Conservation (phyloP, 2,113 vertebrate genomes). For the Catharus fuscescens region DNA sequence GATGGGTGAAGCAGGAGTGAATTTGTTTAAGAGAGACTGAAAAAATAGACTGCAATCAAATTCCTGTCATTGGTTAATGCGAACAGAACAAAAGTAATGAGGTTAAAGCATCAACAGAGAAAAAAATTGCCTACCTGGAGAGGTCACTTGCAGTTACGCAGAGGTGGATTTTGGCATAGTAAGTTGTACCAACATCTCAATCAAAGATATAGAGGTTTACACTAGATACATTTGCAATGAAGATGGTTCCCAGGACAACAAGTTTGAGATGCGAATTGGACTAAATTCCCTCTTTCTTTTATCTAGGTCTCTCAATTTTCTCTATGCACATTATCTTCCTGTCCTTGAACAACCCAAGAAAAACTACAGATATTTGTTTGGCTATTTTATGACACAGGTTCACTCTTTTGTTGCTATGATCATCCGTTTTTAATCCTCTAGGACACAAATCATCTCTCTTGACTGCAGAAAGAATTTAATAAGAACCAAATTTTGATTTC, state of each 20-base stretch:
- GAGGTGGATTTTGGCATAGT: not conserved
- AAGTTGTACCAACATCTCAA: not conserved
- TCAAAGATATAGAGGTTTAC: not conserved
- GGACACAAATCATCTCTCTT: not conserved
- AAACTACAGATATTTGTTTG: not conserved
- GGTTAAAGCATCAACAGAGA: not conserved
- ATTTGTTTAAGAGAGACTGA: not conserved
- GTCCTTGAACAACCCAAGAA: not conserved
- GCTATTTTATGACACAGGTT: constrained; percentile 11
- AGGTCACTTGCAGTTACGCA: not conserved
- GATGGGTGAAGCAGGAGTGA: not conserved
- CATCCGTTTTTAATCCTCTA: not conserved
- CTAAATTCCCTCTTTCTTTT: not conserved
- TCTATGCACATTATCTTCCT: not conserved
- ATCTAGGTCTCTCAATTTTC: not conserved
- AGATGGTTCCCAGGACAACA: not conserved
- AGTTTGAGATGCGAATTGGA: not conserved
- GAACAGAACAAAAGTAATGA: not conserved
- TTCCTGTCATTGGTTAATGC: not conserved
- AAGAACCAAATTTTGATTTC: constrained; percentile 21
- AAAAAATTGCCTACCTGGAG: not conserved
- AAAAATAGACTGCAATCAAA: not conserved
- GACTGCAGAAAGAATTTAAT: not conserved
- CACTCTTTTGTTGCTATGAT: constrained; percentile 24
- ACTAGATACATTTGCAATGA: not conserved